Percentiles rank a stretch among this genome's conserved stretches.
Conservation (phyloP, 2,113 vertebrate genomes). For the Petaurus breviceps region DNA sequence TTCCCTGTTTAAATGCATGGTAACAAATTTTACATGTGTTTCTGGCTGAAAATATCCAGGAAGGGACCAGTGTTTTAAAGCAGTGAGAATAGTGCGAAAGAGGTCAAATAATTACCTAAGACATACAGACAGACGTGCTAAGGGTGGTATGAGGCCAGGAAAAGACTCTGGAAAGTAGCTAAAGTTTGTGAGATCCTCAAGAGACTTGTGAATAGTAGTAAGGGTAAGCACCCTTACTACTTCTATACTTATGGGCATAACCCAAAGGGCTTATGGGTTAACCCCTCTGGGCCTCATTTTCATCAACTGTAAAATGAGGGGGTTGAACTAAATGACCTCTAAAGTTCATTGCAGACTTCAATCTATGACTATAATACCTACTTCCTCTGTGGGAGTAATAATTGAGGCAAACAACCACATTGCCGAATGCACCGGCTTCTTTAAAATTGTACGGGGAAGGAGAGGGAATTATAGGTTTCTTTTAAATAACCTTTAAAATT, state of each 20-base stretch:
- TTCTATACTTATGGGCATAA: neutral
- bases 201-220: neutral
- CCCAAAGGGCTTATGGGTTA: neutral
- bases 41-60: conserved; percentile 17
- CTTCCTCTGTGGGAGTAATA: conserved; percentile 15
- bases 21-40: conserved; percentile 36
- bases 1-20: conserved; percentile 57
- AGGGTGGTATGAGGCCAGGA: neutral
- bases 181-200: neutral
- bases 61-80: conserved; percentile 36
- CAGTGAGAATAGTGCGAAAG: conserved; percentile 34
- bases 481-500: neutral
- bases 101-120: conserved; percentile 31
- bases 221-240: neutral
- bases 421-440: neutral
- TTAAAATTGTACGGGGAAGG: neutral
- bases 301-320: neutral
- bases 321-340: neutral
- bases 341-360: neutral
- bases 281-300: neutral
- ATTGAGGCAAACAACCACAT: neutral
- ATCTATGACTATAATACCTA: neutral
- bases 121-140: neutral
- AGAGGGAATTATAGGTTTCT: neutral
- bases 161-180: neutral